A percentile compares a stretch with the other conserved stretches of the same genome.
These are phyloP conservation scores for Apolygus lucorum DNA, from an alignment of 1,140 invertebrate genomes.

Conservation along the genomic window DNA sequence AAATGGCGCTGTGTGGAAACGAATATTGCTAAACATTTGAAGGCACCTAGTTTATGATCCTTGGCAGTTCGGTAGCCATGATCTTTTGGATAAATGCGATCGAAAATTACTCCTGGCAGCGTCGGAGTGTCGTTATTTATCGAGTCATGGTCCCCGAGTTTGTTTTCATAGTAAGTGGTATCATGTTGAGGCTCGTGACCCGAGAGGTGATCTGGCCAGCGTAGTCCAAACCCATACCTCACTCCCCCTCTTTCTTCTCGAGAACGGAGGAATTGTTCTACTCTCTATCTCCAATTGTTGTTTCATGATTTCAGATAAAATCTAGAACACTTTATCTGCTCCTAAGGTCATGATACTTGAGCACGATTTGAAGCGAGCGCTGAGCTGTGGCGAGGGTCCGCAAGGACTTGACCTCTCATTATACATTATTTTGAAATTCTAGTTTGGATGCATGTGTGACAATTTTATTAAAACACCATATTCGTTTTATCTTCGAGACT, in stretches of 20 bases:
- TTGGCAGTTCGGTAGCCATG: too few species aligned
- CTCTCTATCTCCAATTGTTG: slow-evolving; percentile 24
- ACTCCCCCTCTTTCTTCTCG: not conserved
- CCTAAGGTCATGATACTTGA: slow-evolving; percentile 21
- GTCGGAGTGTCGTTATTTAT: not conserved
- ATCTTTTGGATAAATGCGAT: too few species aligned
- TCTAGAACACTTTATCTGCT: slow-evolving; percentile 24
- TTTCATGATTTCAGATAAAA: slow-evolving; percentile 24
- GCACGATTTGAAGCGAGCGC: slow-evolving; percentile 15
- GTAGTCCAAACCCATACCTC: slow-evolving; percentile 14
- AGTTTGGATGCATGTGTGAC: too few species aligned
- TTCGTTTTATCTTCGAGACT: too few species aligned
- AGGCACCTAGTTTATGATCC: too few species aligned
- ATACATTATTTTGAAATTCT: too few species aligned
- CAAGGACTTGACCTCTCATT: slow-evolving; percentile 13
- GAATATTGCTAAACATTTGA: too few species aligned
- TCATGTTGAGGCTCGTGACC: slow-evolving; percentile 22
- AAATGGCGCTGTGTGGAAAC: too few species aligned
- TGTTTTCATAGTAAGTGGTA: slow-evolving; percentile 15
- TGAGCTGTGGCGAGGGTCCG: not conserved
- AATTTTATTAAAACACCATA: too few species aligned
- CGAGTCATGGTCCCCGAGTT: not conserved
- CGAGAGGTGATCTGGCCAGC: slow-evolving; percentile 13
- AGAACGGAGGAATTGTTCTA: slow-evolving; percentile 17
- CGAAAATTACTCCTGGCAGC: slow-evolving; percentile 2